Evolutionary conservation across 2,797 vertebrate species (phyloP).

Genomic region (Malurus splendens): DNA sequence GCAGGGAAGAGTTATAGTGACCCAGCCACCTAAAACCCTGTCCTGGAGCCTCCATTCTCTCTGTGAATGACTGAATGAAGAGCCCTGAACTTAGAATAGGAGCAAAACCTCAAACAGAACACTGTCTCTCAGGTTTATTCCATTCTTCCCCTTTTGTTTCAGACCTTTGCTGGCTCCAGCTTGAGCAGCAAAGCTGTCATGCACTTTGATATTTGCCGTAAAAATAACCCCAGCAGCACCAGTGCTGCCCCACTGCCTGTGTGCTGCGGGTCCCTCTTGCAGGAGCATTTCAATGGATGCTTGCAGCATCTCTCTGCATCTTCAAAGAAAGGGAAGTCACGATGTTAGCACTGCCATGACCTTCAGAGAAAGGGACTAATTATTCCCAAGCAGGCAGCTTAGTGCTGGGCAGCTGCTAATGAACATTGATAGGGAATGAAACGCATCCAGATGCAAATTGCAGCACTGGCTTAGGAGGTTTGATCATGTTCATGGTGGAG

Average conservation of each 20-base stretch:
- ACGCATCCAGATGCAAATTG: not conserved
- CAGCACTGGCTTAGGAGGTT: not conserved
- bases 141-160: not conserved
- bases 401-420: slow-evolving; percentile 44
- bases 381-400: slow-evolving; percentile 30
- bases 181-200: not conserved
- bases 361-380: slow-evolving; percentile 36
- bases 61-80: not conserved
- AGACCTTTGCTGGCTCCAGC: not conserved
- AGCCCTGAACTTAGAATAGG: not conserved
- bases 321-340: not conserved
- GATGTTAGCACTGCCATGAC: not conserved
- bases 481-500: not conserved
- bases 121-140: not conserved
- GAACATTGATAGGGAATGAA: slow-evolving; percentile 23
- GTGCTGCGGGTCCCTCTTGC: not conserved
- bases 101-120: not conserved
- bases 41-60: not conserved
- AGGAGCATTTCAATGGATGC: not conserved
- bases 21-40: not conserved
- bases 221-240: not conserved
- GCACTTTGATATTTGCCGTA: not conserved
- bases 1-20: not conserved
- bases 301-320: not conserved
- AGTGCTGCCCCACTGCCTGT: not conserved